These are phyloP conservation scores for Coenobita brevimanus DNA, from an alignment of 1,140 invertebrate species.

Conservation along the genomic window DNA sequence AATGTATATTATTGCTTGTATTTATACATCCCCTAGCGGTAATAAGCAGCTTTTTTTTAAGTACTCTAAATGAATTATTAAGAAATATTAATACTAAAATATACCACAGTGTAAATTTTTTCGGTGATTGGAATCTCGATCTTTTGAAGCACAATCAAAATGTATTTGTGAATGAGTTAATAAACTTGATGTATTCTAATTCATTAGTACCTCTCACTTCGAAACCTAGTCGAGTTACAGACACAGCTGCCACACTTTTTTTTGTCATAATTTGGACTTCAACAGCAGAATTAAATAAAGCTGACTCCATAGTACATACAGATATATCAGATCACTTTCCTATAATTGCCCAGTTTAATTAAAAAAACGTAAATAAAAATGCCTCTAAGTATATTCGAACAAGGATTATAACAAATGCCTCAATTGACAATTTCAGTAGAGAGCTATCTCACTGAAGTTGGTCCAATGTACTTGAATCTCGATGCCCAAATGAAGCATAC, in stretches of 20 bases:
- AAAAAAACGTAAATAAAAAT: not conserved
- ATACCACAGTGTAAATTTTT: not conserved
- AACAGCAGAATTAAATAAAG: not conserved
- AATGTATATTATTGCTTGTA: not conserved
- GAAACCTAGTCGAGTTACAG: conserved; percentile 16
- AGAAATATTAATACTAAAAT: no score
- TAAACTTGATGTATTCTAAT: conserved; percentile 7
- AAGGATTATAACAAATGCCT: no score
- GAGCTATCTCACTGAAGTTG: not conserved
- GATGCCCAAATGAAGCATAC: not conserved
- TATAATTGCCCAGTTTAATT: not conserved
- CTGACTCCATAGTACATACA: not conserved
- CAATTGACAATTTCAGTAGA: no score
- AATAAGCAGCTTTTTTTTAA: not conserved
- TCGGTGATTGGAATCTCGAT: conserved; percentile 4
- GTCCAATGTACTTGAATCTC: no score
- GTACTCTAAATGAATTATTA: no score
- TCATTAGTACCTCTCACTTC: not conserved
- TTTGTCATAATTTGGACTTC: not conserved
- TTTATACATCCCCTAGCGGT: conserved; percentile 6
- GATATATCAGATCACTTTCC: not conserved
- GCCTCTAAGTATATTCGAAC: not conserved
- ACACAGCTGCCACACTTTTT: not conserved
- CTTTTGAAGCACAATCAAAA: not conserved
- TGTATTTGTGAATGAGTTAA: not conserved